Evolutionary conservation across 2,113 vertebrate species (phyloP), one percentile per base, ranked within the genome.

Genomic region (Hymenochirus boettgeri): DNA sequence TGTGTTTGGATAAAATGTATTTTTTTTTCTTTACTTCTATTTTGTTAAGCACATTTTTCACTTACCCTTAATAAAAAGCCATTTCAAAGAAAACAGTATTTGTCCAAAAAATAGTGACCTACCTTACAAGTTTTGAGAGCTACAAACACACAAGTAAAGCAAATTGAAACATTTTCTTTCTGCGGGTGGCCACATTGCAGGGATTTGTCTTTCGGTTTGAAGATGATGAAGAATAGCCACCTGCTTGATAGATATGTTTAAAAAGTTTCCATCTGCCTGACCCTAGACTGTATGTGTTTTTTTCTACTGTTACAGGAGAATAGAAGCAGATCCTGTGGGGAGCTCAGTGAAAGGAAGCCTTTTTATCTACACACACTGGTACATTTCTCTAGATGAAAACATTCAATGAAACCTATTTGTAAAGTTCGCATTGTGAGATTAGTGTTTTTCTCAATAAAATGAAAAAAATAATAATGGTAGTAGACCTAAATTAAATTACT

Each of bases 361-460:
- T 65, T 65, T 57, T 23, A 58, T 66, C 45, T 37, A 58, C 5
- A 46, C 23, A 58, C 22, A 29, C 56, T 60, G 26, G 31, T 35
- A 59, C n/a, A 67, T 37, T 58, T 60, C 47, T 23, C n/a, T 59
- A 51, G 55, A 59, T 59, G 31, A 59, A 66, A 45, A 59, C 24
- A 29, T 22, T 53, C 56, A 59, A 17, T 59, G n/a, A 12, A 52
- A 52, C 10, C 59, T 67, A 52, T 74, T 78, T 75, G 76, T 81
- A 55, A 66, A 72, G 76, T 82, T 83, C 79, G 82, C 80, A 80
- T 79, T 80, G 79, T 27, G 26, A 50, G 37, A 54, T 63, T 54
- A 45, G 9, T 13, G n/a, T 24, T 1, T 64, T 64, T 46, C n/a
- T 48, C n/a, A n/a, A n/a, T n/a, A n/a, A n/a, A n/a, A n/a, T n/a